Percentiles rank a stretch among this genome's conserved stretches.
Evolutionary conservation across 2,113 vertebrate species (phyloP).

Genomic region (Malurus alboscapulatus): DNA sequence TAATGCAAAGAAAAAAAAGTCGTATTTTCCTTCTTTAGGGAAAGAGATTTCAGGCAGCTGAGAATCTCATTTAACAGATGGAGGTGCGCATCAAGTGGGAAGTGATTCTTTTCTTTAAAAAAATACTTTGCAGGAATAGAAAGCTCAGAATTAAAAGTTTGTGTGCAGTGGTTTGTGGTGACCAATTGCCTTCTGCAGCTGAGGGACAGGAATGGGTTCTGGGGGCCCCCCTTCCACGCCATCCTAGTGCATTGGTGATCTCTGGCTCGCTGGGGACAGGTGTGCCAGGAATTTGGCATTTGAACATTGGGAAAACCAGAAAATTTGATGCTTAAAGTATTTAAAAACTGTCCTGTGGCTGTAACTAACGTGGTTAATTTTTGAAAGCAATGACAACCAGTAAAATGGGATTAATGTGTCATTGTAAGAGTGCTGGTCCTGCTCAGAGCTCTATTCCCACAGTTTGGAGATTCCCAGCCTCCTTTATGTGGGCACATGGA

Average conservation of each 20-base stretch:
- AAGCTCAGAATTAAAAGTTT: not conserved
- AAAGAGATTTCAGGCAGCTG: not conserved
- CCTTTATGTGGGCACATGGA: not conserved
- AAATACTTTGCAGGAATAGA: not conserved
- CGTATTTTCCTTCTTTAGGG: not conserved
- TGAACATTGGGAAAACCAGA: not conserved
- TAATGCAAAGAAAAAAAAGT: not conserved
- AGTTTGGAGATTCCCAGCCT: not conserved
- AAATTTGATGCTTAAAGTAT: not conserved
- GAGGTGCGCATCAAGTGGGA: not conserved
- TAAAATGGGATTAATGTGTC: not conserved
- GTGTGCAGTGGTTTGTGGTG: not conserved
- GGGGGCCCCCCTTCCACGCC: not conserved
- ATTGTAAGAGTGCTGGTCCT: not conserved
- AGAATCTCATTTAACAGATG: not conserved
- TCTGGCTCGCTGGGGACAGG: not conserved
- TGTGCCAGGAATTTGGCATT: not conserved
- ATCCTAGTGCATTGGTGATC: fast-evolving
- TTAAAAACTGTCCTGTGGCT: not conserved
- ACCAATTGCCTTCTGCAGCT: not conserved
- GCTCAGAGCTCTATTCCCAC: not conserved
- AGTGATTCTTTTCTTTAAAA: not conserved
- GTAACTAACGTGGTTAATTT: not conserved
- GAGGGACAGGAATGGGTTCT: not conserved
- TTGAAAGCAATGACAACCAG: not conserved